Percentiles rank a stretch among this genome's conserved stretches.
These are phyloP conservation scores for Lucilia sericata DNA, from an alignment of 1,140 invertebrate species.

Conservation along the genomic window DNA sequence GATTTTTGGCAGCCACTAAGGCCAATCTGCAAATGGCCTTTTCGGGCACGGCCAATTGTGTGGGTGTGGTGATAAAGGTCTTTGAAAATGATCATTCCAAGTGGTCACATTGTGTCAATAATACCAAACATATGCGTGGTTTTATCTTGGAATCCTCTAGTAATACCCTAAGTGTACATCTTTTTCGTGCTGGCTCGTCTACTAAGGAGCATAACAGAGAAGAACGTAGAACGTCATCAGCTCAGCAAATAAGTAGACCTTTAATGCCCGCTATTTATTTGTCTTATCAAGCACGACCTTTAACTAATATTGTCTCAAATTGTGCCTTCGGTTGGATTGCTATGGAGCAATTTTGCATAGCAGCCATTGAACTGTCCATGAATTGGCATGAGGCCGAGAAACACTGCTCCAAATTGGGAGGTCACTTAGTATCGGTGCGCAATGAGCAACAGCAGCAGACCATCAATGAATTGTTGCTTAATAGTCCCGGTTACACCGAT, in stretches of 20 bases:
- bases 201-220: background rate
- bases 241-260: background rate
- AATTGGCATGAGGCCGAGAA: constrained; percentile 76
- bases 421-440: constrained; percentile 75
- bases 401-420: constrained; percentile 73
- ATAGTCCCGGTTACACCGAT: constrained; percentile 74
- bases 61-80: constrained; percentile 47
- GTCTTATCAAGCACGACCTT: constrained; percentile 69
- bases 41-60: constrained; percentile 44
- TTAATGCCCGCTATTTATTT: constrained; percentile 53
- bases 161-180: constrained; percentile 48
- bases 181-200: constrained; percentile 38
- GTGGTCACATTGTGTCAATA: constrained; percentile 51
- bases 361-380: constrained; percentile 70
- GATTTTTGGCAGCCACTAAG: constrained; percentile 28
- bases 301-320: constrained; percentile 71
- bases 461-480: constrained; percentile 72
- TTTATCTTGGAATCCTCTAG: constrained; percentile 49
- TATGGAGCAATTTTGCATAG: constrained; percentile 73
- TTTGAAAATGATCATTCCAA: constrained; percentile 47
- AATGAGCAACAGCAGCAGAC: constrained; percentile 73
- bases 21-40: constrained; percentile 38
- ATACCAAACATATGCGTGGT: constrained; percentile 34
- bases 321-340: constrained; percentile 77
- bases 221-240: no score